phyloP scores from a whole-genome alignment of 2,888 invertebrate species.

The Hofmannophila pseudospretella region DNA sequence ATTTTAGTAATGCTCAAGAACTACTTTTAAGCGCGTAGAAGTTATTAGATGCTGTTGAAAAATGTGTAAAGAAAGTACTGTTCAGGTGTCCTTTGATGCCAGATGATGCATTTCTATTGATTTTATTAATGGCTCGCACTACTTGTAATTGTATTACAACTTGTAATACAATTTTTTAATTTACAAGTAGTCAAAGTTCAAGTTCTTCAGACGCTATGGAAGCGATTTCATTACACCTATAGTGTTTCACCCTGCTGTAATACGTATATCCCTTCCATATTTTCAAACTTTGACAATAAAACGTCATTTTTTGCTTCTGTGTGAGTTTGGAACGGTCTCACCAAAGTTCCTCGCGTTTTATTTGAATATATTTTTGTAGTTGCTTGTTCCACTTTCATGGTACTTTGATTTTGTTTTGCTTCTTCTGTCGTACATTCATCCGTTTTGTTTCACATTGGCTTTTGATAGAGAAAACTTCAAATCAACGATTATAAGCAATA shows the following conservation, averaged over 20 bases:
- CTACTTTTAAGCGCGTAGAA: slow-evolving; percentile 67
- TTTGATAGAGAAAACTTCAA: slow-evolving; percentile 20
- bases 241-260: slow-evolving; percentile 21
- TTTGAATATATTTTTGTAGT: slow-evolving; percentile 17
- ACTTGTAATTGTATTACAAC: slow-evolving; percentile 1
- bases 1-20: slow-evolving; percentile 73
- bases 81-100: slow-evolving; percentile 52
- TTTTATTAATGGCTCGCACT: slow-evolving; percentile 1
- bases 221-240: slow-evolving; percentile 24
- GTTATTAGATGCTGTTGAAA: slow-evolving; percentile 61
- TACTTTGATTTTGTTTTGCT: not conserved
- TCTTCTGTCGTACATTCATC: slow-evolving; percentile 12
- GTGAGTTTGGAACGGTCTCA: slow-evolving; percentile 10
- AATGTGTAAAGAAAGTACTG: slow-evolving; percentile 39
- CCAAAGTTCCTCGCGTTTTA: slow-evolving; percentile 19
- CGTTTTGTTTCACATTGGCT: slow-evolving; percentile 18
- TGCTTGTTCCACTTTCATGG: slow-evolving; percentile 11
- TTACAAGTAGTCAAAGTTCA: not conserved
- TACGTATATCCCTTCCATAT: slow-evolving; percentile 32
- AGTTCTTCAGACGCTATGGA: slow-evolving; percentile 6
- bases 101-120: slow-evolving; percentile 29
- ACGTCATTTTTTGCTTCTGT: slow-evolving; percentile 26
- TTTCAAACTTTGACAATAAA: slow-evolving; percentile 57
- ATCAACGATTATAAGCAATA: slow-evolving; percentile 68
- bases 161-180: not conserved